Base-by-base conservation (phyloP, 2,888 invertebrate genomes). In the Rugalucina vietnamica region DNA sequence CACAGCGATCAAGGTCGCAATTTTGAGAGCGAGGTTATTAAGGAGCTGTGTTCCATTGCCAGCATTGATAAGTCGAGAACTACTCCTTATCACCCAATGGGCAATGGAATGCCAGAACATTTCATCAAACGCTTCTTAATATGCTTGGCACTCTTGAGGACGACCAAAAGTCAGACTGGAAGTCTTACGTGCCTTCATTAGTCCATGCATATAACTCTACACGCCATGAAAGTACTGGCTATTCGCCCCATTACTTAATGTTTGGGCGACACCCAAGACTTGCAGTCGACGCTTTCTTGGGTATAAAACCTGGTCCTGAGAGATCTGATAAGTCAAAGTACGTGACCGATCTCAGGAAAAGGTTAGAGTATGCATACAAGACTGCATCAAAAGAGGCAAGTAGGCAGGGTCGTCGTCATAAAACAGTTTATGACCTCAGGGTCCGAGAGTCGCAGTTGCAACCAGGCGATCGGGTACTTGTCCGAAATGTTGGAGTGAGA, bases 201-300 rank as follows among this genome's bases (percentile, higher is more conserved):
- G 74, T 74, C 27, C 50, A 50, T 74, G 34, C 74, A 74, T 50
- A 74, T 50, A 74, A 74, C 50, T 29, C 37, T 5, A 74, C 74
- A 4, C 32, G 29, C 32, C 54, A 74, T 34, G 50, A 74, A 14
- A 37, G 37, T 18, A 74, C 54, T 32, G 50, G 32, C 36, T 39
- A 29, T 21, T 50, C 50, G 50, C 54, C 74, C 29, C 50, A 24
- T n/a, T 50, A 50, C 39, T n/a, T 72, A 34, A 39, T 72, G 43
- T 72, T 72, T 72, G 27, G 71, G 21, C 14, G 71, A 32, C 37
- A 50, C 8, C 50, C 49, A 12, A 27, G 74, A 18, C 34, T 74
- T 27, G 37, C 74, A 21, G 50, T 74, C 0, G 49, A 50, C 36
- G 74, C 74, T 14, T 50, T n/a, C n/a, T n/a, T n/a, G n/a, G n/a